phyloP scores from a whole-genome alignment of 2,888 invertebrate genomes.

The Dascillus cervinus region DNA sequence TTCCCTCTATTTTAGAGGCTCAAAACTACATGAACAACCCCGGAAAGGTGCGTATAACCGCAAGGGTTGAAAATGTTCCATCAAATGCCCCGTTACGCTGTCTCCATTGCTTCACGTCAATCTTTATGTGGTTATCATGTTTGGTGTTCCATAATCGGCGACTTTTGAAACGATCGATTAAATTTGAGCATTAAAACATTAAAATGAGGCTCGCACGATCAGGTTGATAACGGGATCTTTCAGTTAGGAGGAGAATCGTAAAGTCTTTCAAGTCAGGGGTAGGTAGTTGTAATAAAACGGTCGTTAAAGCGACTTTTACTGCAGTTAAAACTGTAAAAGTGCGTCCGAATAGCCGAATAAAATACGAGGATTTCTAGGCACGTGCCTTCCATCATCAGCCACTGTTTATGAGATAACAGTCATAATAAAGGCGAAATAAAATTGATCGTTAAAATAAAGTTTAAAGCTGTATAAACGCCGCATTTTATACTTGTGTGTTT shows the following conservation, averaged over 20 bases:
- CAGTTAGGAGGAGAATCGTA: conserved; percentile 19
- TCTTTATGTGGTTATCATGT: not conserved
- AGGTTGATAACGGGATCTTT: conserved; percentile 12
- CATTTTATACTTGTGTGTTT: conserved; percentile 34
- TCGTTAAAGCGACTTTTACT: conserved; percentile 44
- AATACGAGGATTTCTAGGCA: conserved; percentile 38
- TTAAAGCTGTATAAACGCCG: conserved; percentile 41
- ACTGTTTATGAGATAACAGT: conserved; percentile 38
- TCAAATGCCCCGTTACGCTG: conserved; percentile 28
- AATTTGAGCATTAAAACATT: too few species aligned
- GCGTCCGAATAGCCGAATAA: conserved; percentile 40
- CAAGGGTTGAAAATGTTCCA: conserved; percentile 30
- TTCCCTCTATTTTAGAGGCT: conserved; percentile 30
- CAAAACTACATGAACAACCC: conserved; percentile 21
- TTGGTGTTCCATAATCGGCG: not conserved
- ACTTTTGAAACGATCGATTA: too few species aligned
- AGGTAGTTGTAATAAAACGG: conserved; percentile 42
- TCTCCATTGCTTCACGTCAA: conserved; percentile 27
- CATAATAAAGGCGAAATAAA: conserved; percentile 42
- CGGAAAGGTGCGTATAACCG: conserved; percentile 20
- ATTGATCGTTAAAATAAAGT: conserved; percentile 41
- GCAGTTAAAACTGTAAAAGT: conserved; percentile 44
- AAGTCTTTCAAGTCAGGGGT: conserved; percentile 29
- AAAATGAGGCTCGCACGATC: too few species aligned
- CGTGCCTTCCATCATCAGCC: conserved; percentile 28